Percentiles rank a stretch among this genome's conserved stretches.
These are phyloP conservation scores for Mythimna impura DNA, from an alignment of 2,888 invertebrate genomes.

Conservation along the genomic window DNA sequence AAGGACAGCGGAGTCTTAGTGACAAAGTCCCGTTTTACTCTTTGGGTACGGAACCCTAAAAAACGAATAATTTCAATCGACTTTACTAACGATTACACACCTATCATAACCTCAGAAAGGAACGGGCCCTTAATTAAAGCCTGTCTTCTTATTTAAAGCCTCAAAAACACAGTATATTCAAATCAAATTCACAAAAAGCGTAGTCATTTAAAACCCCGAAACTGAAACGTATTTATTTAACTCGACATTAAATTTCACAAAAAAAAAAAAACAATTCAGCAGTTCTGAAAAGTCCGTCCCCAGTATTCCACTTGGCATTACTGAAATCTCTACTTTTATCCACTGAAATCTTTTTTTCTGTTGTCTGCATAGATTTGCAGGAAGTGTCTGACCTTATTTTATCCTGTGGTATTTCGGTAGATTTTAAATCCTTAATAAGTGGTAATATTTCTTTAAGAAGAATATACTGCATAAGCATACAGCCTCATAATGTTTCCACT, in stretches of 20 bases:
- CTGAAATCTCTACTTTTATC: slow-evolving; percentile 62
- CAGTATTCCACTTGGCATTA: slow-evolving; percentile 60
- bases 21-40: too few species aligned
- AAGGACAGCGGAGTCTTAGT: too few species aligned
- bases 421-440: too few species aligned
- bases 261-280: slow-evolving; percentile 35
- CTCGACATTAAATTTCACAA: slow-evolving; percentile 32
- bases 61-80: too few species aligned
- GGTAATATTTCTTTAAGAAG: too few species aligned
- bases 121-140: background rate
- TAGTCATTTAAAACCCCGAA: slow-evolving; percentile 11
- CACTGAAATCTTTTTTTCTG: slow-evolving; percentile 60
- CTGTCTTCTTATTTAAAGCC: background rate
- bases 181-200: slow-evolving; percentile 4
- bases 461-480: too few species aligned
- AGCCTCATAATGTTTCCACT: too few species aligned
- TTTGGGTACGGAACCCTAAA: too few species aligned
- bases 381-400: slow-evolving; percentile 34
- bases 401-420: too few species aligned
- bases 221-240: slow-evolving; percentile 9
- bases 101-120: background rate
- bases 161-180: background rate
- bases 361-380: slow-evolving; percentile 37
- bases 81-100: background rate
- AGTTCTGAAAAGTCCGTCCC: slow-evolving; percentile 50